A percentile compares a stretch with the other conserved stretches of the same genome.
phyloP scores from a whole-genome alignment of 2,888 invertebrate species.

The Chorisops tibialis region DNA sequence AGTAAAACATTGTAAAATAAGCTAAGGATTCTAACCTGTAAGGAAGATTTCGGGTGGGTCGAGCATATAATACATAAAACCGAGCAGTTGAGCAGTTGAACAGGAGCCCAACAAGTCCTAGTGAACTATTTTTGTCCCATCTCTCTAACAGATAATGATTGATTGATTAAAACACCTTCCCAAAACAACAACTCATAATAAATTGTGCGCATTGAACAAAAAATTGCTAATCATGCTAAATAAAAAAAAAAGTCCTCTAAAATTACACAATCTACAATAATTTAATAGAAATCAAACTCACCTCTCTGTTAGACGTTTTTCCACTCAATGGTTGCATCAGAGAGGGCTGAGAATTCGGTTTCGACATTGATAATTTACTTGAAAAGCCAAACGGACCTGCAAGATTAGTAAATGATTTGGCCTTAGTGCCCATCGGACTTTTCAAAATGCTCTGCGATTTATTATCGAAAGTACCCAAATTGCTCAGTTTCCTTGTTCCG shows the following conservation, averaged over 20 bases:
- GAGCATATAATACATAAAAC: too few relatives aligned
- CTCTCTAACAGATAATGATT: too few relatives aligned
- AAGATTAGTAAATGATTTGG: slow-evolving; percentile 51
- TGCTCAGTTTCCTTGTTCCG: slow-evolving; percentile 8
- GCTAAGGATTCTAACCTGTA: too few relatives aligned
- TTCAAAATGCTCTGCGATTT: slow-evolving; percentile 36
- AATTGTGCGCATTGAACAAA: too few relatives aligned
- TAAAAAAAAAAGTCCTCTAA: background rate
- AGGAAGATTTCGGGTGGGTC: too few relatives aligned
- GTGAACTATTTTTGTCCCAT: too few relatives aligned
- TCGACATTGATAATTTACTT: slow-evolving; percentile 28
- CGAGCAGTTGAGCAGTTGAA: too few relatives aligned
- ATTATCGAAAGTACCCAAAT: background rate
- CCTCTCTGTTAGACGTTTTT: slow-evolving; percentile 36
- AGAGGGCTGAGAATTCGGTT: slow-evolving; percentile 37
- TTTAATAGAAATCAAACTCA: slow-evolving; percentile 20
- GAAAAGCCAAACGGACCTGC: slow-evolving; percentile 35
- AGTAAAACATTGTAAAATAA: too few relatives aligned
- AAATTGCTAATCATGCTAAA: background rate
- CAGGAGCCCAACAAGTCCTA: too few relatives aligned
- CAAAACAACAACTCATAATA: too few relatives aligned
- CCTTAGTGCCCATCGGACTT: slow-evolving; percentile 51
- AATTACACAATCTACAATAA: background rate
- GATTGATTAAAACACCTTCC: too few relatives aligned
- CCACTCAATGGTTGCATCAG: slow-evolving; percentile 30